These are phyloP conservation scores for Liolophura sinensis DNA, from an alignment of 1,140 invertebrate genomes.

Conservation along the genomic window DNA sequence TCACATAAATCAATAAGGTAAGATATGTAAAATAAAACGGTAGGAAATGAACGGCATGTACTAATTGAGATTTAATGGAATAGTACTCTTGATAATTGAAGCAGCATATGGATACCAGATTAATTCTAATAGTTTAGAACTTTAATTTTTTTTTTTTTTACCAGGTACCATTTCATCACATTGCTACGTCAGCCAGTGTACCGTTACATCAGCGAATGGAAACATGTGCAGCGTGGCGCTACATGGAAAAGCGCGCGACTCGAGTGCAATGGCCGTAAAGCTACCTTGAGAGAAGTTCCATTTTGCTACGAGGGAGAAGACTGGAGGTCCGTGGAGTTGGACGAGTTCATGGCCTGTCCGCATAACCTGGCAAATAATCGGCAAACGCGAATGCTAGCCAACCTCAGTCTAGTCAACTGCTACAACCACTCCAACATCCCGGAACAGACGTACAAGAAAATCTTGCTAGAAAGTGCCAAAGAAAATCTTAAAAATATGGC, in stretches of 20 bases:
- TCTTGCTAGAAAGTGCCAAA: conserved; percentile 93
- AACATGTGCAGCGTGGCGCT: conserved; percentile 94
- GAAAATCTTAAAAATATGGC: conserved; percentile 92
- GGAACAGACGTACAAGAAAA: conserved; percentile 67
- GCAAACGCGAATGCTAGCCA: conserved; percentile 95
- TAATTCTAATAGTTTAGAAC: not conserved
- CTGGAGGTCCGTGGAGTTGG: conserved; percentile 69
- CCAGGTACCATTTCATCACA: conserved; percentile 93
- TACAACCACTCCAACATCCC: conserved; percentile 84
- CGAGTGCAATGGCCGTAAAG: conserved; percentile 69
- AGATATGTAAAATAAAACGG: no score
- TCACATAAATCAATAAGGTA: no score
- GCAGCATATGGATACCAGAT: no score
- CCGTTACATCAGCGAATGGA: conserved; percentile 87
- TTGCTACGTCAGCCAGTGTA: conserved; percentile 88
- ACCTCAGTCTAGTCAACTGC: conserved; percentile 87
- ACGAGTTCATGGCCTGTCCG: conserved; percentile 86
- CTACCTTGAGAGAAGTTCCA: conserved; percentile 68
- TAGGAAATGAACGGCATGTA: no score
- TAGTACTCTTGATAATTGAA: no score
- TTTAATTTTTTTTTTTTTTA: conserved; percentile 29
- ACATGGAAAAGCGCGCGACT: conserved; percentile 76
- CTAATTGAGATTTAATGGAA: no score
- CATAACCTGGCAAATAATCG: conserved; percentile 94
- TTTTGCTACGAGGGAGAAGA: conserved; percentile 63